Base-by-base conservation (phyloP, 1,140 invertebrate species). In the Cheumatopsyche charites region DNA sequence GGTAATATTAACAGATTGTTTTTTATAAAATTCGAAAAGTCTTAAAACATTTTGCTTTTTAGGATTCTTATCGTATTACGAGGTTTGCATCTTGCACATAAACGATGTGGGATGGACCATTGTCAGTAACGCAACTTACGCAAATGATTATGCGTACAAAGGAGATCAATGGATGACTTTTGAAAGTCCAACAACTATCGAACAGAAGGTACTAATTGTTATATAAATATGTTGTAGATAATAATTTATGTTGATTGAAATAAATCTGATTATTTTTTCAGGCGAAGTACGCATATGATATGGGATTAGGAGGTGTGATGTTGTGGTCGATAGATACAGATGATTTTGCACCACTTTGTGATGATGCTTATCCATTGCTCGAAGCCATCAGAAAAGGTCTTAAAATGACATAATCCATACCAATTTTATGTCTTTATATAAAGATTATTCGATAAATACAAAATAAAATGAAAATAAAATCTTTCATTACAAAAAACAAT, bases 141-240 rank as follows among this genome's bases (percentile, higher is more conserved):
- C 70, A 29, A 71, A 61, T 36, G 71, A 67, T 17, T 91, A 89
- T 78, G 89, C 89, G 0, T 87, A 84, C 61, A 86, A 82, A 70
- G 90, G 87, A 1, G 88, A 89, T 77, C 90, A 93, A 80, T 94
- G 92, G 92, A 89, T 92, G 0, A 88, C 88, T 0, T 94, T 89
- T 77, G 92, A 94, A 77, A 91, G 93, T 45, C 12, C 13, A 9
- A 49, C 2, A 0, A 76, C 75, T 7, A 62, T 76, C 17, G 12
- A 49, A 26, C 23, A 26, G 11, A 76, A 76, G 72, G 72, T 76
- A 71, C 13, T 52, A n/a, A 61, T 25, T 6, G 6, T 19, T 42
- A 61, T 25, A 36, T 63, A 36, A 36, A 17, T 36, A 5, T 12
- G 4, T 23, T 61, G 6, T 6, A 25, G 12, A 61, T 3, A 21